Evolutionary conservation across 2,113 vertebrate species (phyloP).

Genomic region (Lycocorax pyrrhopterus): DNA sequence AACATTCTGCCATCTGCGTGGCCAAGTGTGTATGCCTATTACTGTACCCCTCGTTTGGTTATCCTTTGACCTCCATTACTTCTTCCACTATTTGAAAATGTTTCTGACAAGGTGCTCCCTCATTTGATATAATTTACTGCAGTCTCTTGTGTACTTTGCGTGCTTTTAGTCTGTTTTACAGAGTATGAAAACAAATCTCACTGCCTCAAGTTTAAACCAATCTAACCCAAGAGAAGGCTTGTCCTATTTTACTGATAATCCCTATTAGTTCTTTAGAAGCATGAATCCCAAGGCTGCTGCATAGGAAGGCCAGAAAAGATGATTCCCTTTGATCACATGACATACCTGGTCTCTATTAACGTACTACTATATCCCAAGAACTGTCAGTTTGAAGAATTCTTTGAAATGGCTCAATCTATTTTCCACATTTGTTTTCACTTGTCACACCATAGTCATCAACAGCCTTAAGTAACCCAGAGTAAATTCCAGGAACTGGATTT

Average conservation of each 20-base stretch:
- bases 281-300: neutral
- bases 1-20: neutral
- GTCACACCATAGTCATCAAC: neutral
- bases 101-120: neutral
- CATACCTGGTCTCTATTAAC: neutral
- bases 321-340: neutral
- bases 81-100: neutral
- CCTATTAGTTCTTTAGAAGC: neutral
- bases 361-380: neutral
- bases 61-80: neutral
- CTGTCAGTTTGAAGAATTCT: neutral
- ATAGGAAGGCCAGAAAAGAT: neutral
- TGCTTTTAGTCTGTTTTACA: neutral
- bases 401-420: neutral
- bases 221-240: neutral
- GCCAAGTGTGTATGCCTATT: neutral
- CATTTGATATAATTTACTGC: neutral
- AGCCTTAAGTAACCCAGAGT: neutral
- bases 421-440: neutral
- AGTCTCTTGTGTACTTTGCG: neutral
- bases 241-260: neutral
- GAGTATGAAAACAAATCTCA: neutral
- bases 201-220: neutral
- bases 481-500: neutral
- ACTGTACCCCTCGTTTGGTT: neutral